phyloP scores from a whole-genome alignment of 1,140 invertebrate species.

The Euwallacea fornicatus region DNA sequence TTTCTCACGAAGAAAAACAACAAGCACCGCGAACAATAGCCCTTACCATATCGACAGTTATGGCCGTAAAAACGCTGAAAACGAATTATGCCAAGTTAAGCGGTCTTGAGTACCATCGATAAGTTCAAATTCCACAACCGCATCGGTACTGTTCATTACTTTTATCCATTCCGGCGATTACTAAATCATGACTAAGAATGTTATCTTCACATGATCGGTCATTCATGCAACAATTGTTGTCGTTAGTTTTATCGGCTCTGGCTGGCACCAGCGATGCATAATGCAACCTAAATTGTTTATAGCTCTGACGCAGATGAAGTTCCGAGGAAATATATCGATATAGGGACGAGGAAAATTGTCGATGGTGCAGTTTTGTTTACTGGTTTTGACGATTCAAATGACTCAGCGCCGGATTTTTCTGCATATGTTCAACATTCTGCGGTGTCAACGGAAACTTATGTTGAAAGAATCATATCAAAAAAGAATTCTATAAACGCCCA shows the following conservation, averaged over 20 bases:
- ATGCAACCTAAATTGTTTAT: constrained; percentile 27
- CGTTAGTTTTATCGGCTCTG: constrained; percentile 21
- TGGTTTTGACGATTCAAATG: too few species aligned
- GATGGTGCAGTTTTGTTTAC: background rate
- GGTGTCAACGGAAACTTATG: too few species aligned
- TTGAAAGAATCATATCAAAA: too few species aligned
- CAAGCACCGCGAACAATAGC: too few species aligned
- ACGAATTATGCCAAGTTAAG: too few species aligned
- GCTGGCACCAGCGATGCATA: constrained; percentile 20
- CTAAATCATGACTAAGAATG: constrained; percentile 27
- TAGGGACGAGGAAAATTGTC: constrained; percentile 8
- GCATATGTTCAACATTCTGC: too few species aligned
- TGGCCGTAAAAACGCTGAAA: too few species aligned
- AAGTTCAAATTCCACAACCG: constrained; percentile 3
- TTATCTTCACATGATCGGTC: constrained; percentile 28
- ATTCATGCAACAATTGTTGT: constrained; percentile 26
- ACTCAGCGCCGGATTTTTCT: too few species aligned
- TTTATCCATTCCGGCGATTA: constrained; percentile 10
- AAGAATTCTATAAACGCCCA: too few species aligned
- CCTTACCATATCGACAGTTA: too few species aligned
- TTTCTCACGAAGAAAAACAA: too few species aligned
- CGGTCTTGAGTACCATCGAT: background rate
- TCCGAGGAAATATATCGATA: constrained; percentile 13
- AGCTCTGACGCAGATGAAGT: constrained; percentile 20
- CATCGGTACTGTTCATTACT: constrained; percentile 13